Base-by-base conservation (phyloP, 2,113 vertebrate genomes). In the Malurus melanocephalus region DNA sequence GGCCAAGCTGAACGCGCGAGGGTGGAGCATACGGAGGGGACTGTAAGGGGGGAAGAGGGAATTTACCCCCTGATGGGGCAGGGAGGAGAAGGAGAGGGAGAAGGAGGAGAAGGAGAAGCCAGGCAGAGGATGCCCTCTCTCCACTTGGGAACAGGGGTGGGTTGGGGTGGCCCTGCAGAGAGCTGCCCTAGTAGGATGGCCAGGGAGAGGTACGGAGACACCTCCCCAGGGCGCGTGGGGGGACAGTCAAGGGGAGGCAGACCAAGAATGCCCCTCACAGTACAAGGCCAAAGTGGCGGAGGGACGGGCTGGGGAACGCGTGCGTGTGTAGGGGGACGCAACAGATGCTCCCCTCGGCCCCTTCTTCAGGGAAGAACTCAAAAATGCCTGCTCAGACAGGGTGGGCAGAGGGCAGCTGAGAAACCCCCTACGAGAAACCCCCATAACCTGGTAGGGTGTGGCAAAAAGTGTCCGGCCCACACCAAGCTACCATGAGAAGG, bases 221-320 rank as follows among this genome's bases (percentile, higher is more conserved):
- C 45, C 18, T 87, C 73, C 40, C 62, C 57, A 12, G 2, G 4
- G 53, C 3, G 0, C 0, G 0, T 0, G 3, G 53, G 10, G 6
- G 51, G 49, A 32, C 62, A 48, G 80, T 10, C 3, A 13, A n/a
- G 59, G 78, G 78, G 64, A 87, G 56, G 53, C 83, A 60, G 92
- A 48, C 24, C 2, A 0, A 89, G 72, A 69, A 76, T 0, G 3
- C 64, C 91, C 72, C 75, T 94, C 91, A 61, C 16, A 74, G 89
- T 55, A 77, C 72, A 80, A 93, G 91, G 89, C 91, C 92, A 65
- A 88, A 69, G 80, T 0, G 21, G 66, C 91, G 92, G 81, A 94
- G 75, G 66, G 81, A 76, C 4, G 0, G 49, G 21, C 53, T 23
- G 2, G 0, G 74, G 66, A 85, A 76, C 17, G 66, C 13, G 10